Evolutionary conservation across 2,797 vertebrate species (phyloP).

Genomic region (Sphaeramia orbicularis): DNA sequence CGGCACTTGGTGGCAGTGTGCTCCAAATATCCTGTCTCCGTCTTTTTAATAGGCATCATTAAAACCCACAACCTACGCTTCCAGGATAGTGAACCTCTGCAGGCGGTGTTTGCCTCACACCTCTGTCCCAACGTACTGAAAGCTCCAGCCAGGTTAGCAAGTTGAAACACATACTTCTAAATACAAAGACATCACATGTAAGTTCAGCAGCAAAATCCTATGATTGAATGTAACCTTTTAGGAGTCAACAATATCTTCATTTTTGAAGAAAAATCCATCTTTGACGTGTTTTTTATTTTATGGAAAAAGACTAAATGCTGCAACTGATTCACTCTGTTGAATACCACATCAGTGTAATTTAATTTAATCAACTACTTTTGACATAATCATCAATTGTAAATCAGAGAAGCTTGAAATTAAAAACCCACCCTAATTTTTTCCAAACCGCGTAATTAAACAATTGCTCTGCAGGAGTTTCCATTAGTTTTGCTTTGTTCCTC

Average conservation of each 20-base stretch:
- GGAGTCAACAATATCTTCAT: background rate
- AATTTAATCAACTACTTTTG: background rate
- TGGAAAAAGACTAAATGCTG: too few species aligned
- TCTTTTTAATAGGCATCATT: slow-evolving; percentile 86
- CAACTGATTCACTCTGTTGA: background rate
- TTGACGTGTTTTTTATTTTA: background rate
- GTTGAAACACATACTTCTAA: background rate
- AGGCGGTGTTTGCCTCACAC: slow-evolving; percentile 90
- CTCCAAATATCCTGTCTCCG: slow-evolving; percentile 36
- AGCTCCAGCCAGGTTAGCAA: slow-evolving; percentile 90
- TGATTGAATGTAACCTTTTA: background rate
- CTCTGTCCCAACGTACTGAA: slow-evolving; percentile 89
- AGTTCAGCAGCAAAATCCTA: background rate
- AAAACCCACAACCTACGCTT: slow-evolving; percentile 92
- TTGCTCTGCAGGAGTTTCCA: background rate
- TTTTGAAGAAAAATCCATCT: background rate
- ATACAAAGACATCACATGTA: background rate
- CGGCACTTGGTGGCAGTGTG: slow-evolving; percentile 76
- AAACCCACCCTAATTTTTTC: too few species aligned
- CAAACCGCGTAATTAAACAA: too few species aligned
- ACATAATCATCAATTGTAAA: slow-evolving; percentile 8
- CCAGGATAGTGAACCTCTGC: slow-evolving; percentile 91
- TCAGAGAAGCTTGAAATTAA: too few species aligned
- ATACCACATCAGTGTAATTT: background rate
- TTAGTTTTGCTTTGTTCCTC: slow-evolving; percentile 11